Evolutionary conservation across 2,888 invertebrate genomes (phyloP), one percentile per base, ranked within the genome.

Genomic region (Amphipyra berbera): DNA sequence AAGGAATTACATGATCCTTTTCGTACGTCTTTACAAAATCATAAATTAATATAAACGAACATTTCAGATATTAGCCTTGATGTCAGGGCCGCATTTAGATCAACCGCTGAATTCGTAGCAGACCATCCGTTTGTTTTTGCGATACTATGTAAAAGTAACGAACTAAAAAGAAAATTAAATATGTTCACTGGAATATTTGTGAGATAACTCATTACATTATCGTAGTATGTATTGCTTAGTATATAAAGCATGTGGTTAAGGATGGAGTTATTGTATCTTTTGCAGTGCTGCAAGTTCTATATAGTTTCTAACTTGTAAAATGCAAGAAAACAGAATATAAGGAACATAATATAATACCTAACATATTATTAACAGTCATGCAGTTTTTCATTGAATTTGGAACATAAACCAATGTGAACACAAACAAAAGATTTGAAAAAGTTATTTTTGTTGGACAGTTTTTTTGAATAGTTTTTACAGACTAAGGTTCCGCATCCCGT

Each of bases 111-210:
- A 58, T 82, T 85, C 55, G 60, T 76, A 59, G 82, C 83, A 57
- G 81, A 84, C 67, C 84, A 67, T 59, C 85, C 85, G 47, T 85
- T 85, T 74, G 53, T 78, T 67, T 83, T 81, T 76, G 55, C 54
- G 59, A 69, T 85, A 68, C 74, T 73, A 54, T 76, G 69, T 81
- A 79, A 73, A 67, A 80, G 60, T 58, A 78, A 71, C 47, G 67
- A 63, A 55, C 62, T 68, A 63, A 75, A 75, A 49, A 68, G 73
- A 69, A 68, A 75, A 37, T 33, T 79, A 47, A 76, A 72, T 72
- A 59, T 78, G 38, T 85, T 85, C 76, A 62, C 72, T 58, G 83
- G 85, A 71, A 69, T 65, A 74, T 79, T 79, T 58, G 62, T 64
- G 67, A 67, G 54, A 50, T 85, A 79, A 70, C 57, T 65, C 64